These are phyloP conservation scores for Bathybates hornii DNA, from an alignment of 2,113 vertebrate genomes.

Conservation along the genomic window DNA sequence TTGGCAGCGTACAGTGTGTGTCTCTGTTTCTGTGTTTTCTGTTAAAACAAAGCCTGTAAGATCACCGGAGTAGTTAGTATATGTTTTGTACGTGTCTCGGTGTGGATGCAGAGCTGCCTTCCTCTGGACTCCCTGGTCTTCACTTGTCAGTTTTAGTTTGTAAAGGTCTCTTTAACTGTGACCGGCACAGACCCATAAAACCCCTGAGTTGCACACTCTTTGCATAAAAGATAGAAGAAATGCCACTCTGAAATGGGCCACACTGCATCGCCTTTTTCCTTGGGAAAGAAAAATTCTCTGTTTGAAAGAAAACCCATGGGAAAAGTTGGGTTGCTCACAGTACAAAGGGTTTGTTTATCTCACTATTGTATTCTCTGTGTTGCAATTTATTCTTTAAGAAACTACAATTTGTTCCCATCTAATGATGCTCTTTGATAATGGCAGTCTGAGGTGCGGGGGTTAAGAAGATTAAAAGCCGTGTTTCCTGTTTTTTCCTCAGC, in stretches of 20 bases:
- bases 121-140: not conserved
- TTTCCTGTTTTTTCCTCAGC: slow-evolving; percentile 69
- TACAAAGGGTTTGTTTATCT: slow-evolving; percentile 37
- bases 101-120: not conserved
- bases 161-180: slow-evolving; percentile 44
- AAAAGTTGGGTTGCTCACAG: slow-evolving; percentile 12
- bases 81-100: not conserved
- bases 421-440: slow-evolving; percentile 36
- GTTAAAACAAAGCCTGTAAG: not conserved
- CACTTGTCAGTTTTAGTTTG: slow-evolving; percentile 47
- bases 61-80: not conserved
- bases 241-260: slow-evolving; percentile 7
- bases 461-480: slow-evolving; percentile 13
- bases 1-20: not conserved
- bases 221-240: slow-evolving; percentile 45
- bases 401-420: slow-evolving; percentile 18
- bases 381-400: slow-evolving; percentile 33
- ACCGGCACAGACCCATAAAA: slow-evolving; percentile 5
- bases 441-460: not conserved
- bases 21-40: not conserved
- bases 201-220: slow-evolving; percentile 26
- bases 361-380: slow-evolving; percentile 9
- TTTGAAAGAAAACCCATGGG: slow-evolving; percentile 32
- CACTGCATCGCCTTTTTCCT: not conserved
- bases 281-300: not conserved